Conservation (phyloP, 2,113 vertebrate genomes). For the Hylia prasina region DNA sequence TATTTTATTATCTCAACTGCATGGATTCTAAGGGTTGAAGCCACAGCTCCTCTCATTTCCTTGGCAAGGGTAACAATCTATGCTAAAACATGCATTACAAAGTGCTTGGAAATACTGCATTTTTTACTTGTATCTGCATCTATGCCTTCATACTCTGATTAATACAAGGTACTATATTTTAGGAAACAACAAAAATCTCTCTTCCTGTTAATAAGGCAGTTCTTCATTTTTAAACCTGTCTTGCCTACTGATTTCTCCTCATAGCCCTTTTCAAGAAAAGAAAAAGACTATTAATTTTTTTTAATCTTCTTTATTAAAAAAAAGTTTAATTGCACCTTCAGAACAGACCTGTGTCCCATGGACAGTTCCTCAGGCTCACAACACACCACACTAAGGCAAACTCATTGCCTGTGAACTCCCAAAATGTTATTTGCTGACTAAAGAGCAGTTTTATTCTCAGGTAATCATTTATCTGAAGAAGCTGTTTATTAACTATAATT, state of each 20-base stretch:
- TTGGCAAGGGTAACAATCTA: neutral
- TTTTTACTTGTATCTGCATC: neutral
- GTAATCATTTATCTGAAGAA: slow-evolving; percentile 37
- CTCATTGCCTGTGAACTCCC: neutral
- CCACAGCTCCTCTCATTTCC: neutral
- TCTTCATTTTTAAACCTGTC: neutral
- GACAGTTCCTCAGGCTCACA: neutral
- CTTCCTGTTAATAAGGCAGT: neutral
- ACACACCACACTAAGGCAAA: neutral
- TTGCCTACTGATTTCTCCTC: neutral
- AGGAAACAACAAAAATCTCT: neutral
- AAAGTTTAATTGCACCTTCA: neutral
- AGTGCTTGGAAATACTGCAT: neutral
- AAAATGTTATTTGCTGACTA: slow-evolving; percentile 7
- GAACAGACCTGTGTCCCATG: neutral
- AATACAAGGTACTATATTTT: neutral
- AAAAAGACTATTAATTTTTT: neutral
- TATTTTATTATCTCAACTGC: neutral
- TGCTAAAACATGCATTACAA: neutral
- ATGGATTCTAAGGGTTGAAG: neutral
- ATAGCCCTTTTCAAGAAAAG: neutral
- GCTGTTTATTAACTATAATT: slow-evolving; percentile 41
- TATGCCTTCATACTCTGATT: neutral
- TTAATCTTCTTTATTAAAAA: neutral
- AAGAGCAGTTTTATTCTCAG: slow-evolving; percentile 10